These are phyloP conservation scores for Coelopa frigida DNA, from an alignment of 1,140 invertebrate genomes.

Conservation along the genomic window DNA sequence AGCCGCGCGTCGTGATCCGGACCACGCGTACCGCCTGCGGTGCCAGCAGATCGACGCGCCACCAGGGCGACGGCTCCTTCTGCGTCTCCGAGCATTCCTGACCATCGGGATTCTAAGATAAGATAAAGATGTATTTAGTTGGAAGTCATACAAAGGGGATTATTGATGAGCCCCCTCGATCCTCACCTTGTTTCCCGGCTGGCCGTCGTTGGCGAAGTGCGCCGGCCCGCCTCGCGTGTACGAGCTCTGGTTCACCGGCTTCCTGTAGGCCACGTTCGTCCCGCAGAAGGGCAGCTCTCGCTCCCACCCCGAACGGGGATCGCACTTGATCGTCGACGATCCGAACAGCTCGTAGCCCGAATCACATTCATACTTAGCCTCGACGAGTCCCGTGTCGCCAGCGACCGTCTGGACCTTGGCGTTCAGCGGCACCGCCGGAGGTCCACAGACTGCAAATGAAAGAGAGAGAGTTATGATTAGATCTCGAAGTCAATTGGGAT, in stretches of 20 bases:
- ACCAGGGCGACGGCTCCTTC: conserved; percentile 82
- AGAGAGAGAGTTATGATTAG: background rate
- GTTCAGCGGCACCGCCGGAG: conserved; percentile 76
- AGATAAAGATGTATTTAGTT: background rate
- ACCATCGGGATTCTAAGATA: conserved; percentile 69
- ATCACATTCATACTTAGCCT: conserved; percentile 74
- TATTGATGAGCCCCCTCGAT: background rate
- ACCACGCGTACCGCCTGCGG: conserved; percentile 78
- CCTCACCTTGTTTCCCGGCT: conserved; percentile 48
- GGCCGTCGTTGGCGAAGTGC: conserved; percentile 79
- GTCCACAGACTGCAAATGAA: conserved; percentile 53
- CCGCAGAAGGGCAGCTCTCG: conserved; percentile 77
- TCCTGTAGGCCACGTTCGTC: conserved; percentile 80
- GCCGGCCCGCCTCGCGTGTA: conserved; percentile 73
- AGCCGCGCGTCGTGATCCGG: conserved; percentile 76
- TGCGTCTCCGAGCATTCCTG: conserved; percentile 83
- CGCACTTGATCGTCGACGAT: conserved; percentile 57
- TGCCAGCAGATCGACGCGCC: conserved; percentile 78
- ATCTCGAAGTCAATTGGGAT: background rate
- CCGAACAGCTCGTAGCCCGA: conserved; percentile 70
- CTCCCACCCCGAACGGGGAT: conserved; percentile 63
- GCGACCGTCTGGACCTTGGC: conserved; percentile 55
- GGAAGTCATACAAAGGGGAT: background rate
- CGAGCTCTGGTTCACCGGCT: conserved; percentile 83
- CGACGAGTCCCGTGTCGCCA: conserved; percentile 32